phyloP scores from a whole-genome alignment of 35 echinoderm and acorn worm genomes.

The Ophioderma brevispina region DNA sequence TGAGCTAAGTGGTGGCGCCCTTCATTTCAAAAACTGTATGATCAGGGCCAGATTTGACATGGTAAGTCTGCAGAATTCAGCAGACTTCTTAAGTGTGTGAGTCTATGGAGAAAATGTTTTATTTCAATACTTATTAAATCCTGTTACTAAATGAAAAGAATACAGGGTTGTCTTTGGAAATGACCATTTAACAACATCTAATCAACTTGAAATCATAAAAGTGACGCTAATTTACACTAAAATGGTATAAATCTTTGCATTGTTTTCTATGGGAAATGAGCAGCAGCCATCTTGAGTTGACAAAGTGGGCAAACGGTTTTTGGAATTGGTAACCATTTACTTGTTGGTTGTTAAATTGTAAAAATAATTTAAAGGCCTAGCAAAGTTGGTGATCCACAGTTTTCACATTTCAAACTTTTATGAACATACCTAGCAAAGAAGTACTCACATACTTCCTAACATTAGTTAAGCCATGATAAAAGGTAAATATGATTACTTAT shows the following conservation, averaged over 20 bases:
- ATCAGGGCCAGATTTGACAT: neutral
- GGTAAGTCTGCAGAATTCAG: neutral
- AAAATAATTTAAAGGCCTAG: too few species aligned
- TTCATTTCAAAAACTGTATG: neutral
- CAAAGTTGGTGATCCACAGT: too few species aligned
- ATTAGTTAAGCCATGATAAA: too few species aligned
- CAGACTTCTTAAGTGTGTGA: neutral
- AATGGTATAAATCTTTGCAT: neutral
- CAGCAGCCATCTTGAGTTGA: neutral
- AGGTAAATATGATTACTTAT: too few species aligned
- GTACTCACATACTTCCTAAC: too few species aligned
- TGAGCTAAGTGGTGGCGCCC: too few species aligned
- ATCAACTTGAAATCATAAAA: neutral
- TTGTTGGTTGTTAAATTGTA: too few species aligned
- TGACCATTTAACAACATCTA: neutral
- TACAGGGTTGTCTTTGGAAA: neutral
- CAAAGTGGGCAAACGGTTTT: too few species aligned
- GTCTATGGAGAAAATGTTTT: neutral
- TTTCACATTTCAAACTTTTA: too few species aligned
- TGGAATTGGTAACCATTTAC: too few species aligned
- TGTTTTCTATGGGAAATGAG: neutral
- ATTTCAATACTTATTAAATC: neutral
- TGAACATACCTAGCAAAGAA: too few species aligned
- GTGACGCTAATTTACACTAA: neutral
- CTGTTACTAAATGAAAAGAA: neutral